Evolutionary conservation across 2,888 invertebrate species (phyloP).

Genomic region (Andrena hattorfiana): DNA sequence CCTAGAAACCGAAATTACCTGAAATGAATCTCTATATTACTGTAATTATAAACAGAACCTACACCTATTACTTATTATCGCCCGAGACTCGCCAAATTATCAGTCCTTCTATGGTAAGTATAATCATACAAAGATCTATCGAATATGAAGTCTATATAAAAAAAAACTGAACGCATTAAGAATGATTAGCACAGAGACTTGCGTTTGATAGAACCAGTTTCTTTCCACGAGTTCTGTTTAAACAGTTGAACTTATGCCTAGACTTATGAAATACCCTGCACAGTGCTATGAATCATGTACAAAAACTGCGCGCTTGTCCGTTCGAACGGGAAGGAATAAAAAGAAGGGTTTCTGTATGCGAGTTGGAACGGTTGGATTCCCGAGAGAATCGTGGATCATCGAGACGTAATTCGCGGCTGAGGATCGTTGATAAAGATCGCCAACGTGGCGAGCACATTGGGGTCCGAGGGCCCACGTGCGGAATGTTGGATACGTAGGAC

Average conservation of each 20-base stretch:
- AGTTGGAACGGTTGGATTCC: constrained; percentile 15
- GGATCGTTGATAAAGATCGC: constrained; percentile 36
- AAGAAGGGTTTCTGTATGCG: not conserved
- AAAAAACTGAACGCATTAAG: not conserved
- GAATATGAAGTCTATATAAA: too few species aligned
- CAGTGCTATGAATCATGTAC: constrained; percentile 14
- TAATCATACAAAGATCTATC: not conserved
- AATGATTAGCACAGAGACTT: too few species aligned
- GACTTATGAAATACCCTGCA: not conserved
- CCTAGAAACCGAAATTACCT: too few species aligned
- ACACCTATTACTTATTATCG: not conserved
- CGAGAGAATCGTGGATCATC: not conserved
- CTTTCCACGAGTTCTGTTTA: too few species aligned
- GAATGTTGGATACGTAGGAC: constrained; percentile 36
- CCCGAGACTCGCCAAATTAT: not conserved
- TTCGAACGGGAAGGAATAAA: constrained; percentile 10
- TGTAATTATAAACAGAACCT: too few species aligned
- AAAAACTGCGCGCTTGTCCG: not conserved
- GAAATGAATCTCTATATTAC: too few species aligned
- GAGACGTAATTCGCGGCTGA: constrained; percentile 8
- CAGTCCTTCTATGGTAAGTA: not conserved
- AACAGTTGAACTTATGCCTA: not conserved
- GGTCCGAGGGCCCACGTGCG: constrained; percentile 62
- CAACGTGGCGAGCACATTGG: constrained; percentile 63
- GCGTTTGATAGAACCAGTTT: too few species aligned